phyloP scores from a whole-genome alignment of 2,888 invertebrate species.

The Dugesia japonica region DNA sequence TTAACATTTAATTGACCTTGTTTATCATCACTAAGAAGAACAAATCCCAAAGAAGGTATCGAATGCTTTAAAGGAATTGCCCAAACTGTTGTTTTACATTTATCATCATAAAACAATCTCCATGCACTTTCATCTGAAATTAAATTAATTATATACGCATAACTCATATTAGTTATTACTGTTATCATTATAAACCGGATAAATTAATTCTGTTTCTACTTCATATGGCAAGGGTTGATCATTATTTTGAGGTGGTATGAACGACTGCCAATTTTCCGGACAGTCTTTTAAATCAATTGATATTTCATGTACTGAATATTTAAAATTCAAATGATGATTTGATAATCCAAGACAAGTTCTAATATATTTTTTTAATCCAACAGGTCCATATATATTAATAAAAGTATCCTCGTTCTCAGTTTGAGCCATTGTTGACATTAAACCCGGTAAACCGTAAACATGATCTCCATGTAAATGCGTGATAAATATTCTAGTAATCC shows the following conservation, averaged over 20 bases:
- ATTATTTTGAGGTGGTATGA: conserved; percentile 36
- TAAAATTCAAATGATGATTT: conserved; percentile 41
- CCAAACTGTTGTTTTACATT: conserved; percentile 38
- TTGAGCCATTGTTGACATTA: conserved; percentile 46
- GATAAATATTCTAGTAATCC: conserved; percentile 47
- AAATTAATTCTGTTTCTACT: conserved; percentile 28
- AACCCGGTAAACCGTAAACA: conserved; percentile 48
- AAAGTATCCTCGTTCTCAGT: conserved; percentile 33
- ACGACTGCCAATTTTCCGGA: conserved; percentile 36
- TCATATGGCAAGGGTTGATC: conserved; percentile 36
- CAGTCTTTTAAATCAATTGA: conserved; percentile 36
- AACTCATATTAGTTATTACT: too few relatives aligned
- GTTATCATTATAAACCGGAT: neutral
- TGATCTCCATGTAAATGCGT: conserved; percentile 51
- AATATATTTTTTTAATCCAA: conserved; percentile 45
- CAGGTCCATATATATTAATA: conserved; percentile 48
- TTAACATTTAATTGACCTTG: neutral
- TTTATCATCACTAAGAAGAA: conserved; percentile 34
- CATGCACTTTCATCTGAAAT: neutral
- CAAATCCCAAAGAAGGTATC: conserved; percentile 47
- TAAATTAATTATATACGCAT: neutral
- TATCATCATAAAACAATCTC: neutral
- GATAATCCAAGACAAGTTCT: conserved; percentile 42
- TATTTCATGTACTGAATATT: conserved; percentile 41
- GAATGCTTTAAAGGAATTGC: conserved; percentile 46